phyloP scores from a whole-genome alignment of 2,113 vertebrate species.

The Pavo muticus region DNA sequence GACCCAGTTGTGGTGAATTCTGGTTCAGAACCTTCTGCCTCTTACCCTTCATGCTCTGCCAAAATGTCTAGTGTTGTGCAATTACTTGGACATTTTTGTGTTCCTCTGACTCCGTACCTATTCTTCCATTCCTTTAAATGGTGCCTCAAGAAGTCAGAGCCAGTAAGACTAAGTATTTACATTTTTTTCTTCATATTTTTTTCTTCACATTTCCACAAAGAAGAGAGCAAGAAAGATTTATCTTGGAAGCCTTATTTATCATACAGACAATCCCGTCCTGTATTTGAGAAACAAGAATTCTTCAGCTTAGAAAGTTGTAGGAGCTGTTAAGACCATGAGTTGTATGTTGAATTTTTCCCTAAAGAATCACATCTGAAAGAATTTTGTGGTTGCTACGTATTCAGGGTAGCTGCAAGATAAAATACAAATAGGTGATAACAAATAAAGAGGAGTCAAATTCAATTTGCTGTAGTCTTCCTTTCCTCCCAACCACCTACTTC shows the following conservation, averaged over 20 bases:
- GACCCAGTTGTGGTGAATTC: not conserved
- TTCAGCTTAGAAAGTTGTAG: not conserved
- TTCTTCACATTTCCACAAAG: not conserved
- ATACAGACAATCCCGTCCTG: not conserved
- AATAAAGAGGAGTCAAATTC: not conserved
- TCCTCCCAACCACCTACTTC: not conserved
- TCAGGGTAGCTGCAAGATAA: not conserved
- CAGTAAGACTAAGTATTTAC: not conserved
- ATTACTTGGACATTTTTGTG: no score
- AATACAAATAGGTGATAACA: not conserved
- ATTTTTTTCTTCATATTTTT: not conserved
- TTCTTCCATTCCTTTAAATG: not conserved
- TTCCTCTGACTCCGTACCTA: not conserved
- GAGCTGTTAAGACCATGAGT: not conserved
- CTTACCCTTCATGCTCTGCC: not conserved
- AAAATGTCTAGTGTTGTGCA: not conserved
- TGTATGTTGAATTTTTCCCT: not conserved
- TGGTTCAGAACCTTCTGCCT: not conserved
- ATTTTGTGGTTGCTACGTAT: not conserved
- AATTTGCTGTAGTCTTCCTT: not conserved
- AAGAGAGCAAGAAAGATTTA: not conserved
- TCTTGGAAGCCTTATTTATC: not conserved
- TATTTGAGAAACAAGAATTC: not conserved
- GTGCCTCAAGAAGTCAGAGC: not conserved
- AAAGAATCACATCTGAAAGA: not conserved